Percentiles rank a stretch among this genome's conserved stretches.
phyloP scores from a whole-genome alignment of 2,888 invertebrate genomes.

The Drosophila kambysellisi region DNA sequence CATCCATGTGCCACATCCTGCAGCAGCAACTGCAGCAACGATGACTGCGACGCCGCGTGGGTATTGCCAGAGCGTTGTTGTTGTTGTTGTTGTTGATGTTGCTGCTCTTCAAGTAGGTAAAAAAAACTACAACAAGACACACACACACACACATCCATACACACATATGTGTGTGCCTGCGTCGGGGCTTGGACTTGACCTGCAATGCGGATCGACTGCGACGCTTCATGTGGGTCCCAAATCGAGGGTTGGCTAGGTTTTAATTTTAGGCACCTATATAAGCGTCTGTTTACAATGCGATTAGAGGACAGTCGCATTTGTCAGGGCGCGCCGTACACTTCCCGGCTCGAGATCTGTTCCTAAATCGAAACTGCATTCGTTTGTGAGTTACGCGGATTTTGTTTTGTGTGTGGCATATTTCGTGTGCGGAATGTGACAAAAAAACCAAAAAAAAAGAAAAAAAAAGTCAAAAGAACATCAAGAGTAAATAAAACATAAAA shows the following conservation, averaged over 20 bases:
- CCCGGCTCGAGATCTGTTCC: constrained; percentile 24
- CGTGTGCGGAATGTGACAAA: constrained; percentile 58
- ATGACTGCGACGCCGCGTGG: constrained; percentile 60
- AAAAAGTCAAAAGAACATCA: constrained; percentile 7
- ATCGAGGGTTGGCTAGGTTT: constrained; percentile 34
- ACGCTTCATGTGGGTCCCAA: constrained; percentile 73
- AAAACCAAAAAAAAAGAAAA: constrained; percentile 4
- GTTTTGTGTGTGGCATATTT: constrained; percentile 47
- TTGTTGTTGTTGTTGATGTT: constrained; percentile 7
- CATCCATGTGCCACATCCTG: constrained; percentile 83
- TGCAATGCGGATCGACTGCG: constrained; percentile 46
- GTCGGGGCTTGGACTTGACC: constrained; percentile 44
- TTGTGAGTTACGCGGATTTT: constrained; percentile 47
- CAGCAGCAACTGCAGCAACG: constrained; percentile 20
- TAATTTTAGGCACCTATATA: constrained; percentile 80
- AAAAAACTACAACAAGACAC: constrained; percentile 43
- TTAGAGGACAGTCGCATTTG: constrained; percentile 69
- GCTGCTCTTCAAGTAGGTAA: constrained; percentile 68
- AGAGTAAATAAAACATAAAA: constrained; percentile 18
- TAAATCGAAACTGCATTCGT: constrained; percentile 57
- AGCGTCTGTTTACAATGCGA: constrained; percentile 72
- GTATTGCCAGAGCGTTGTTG: constrained; percentile 54
- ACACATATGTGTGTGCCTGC: constrained; percentile 44
- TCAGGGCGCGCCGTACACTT: constrained; percentile 58
- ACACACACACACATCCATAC: background rate